Evolutionary conservation across 2,113 vertebrate species (phyloP), one percentile per base, ranked within the genome.

Genomic region (Lepidothrix coronata): DNA sequence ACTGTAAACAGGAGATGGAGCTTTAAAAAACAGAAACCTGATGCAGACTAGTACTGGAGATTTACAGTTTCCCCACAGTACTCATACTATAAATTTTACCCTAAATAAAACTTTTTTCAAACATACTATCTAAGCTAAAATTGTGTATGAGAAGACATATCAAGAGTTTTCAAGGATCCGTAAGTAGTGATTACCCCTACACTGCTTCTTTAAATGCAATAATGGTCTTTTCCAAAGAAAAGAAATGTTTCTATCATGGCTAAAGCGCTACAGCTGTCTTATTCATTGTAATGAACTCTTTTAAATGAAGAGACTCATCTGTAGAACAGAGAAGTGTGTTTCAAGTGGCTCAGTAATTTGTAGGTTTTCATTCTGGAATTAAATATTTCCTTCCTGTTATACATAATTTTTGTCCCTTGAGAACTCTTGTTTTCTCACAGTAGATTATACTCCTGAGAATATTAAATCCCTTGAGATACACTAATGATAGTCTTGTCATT

Each of bases 281-380:
- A 90, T 93, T 93, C 57, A 78, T 93, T 95, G 79, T 95, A 95
- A 93, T 88, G 55, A 95, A 88, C 62, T 85, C 67, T 67, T 95
- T 96, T 91, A 93, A 89, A 93, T 90, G 75, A 95, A 91, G 63
- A 90, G 48, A 84, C 52, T 93, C 28, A 77, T 94, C 90, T 95
- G n/a, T 93, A 67, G 9, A 96, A 93, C 80, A 82, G 75, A 93
- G 74, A 89, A 91, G n/a, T 61, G 14, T 91, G 9, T 81, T 97
- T 96, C 87, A 88, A 96, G 91, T 68, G 57, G 51, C n/a, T 95
- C 51, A 79, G 90, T 85, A 95, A 95, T 95, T 89, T 95, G 48
- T 85, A 83, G 49, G 59, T 90, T 95, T 95, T 88, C 63, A 58
- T 86, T 74, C 76, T 83, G 59, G 30, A 95, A 75, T 88, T 84